These are phyloP conservation scores for Craniophora ligustri DNA, from an alignment of 2,888 invertebrate species.

Conservation along the genomic window DNA sequence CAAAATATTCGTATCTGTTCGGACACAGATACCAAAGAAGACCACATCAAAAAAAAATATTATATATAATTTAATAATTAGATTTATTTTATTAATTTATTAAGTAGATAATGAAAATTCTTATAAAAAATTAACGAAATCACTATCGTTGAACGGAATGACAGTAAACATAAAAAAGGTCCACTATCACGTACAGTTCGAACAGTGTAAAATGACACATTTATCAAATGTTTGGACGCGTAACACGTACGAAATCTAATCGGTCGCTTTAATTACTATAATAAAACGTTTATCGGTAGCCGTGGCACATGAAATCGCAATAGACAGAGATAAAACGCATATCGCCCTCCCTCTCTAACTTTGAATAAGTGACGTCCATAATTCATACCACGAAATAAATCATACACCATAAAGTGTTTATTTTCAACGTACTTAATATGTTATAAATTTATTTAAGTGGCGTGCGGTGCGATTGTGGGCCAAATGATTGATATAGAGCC, in stretches of 20 bases:
- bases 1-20: slow-evolving; percentile 2
- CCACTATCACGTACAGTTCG: slow-evolving; percentile 71
- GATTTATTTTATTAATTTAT: too few species aligned
- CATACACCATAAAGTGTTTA: slow-evolving; percentile 87
- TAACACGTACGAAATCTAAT: slow-evolving; percentile 79
- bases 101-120: slow-evolving; percentile 3
- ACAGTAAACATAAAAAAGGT: slow-evolving; percentile 68
- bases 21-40: slow-evolving; percentile 10
- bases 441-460: slow-evolving; percentile 89
- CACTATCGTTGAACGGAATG: slow-evolving; percentile 60
- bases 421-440: slow-evolving; percentile 88
- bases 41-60: too few species aligned
- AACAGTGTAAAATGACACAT: slow-evolving; percentile 76
- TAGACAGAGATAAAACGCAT: slow-evolving; percentile 76
- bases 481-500: slow-evolving; percentile 86
- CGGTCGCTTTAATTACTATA: slow-evolving; percentile 83
- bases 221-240: slow-evolving; percentile 79
- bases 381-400: slow-evolving; percentile 87
- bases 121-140: slow-evolving; percentile 62
- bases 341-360: slow-evolving; percentile 75
- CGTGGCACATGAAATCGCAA: slow-evolving; percentile 82
- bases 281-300: slow-evolving; percentile 86
- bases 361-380: slow-evolving; percentile 81
- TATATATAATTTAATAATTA: too few species aligned
- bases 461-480: slow-evolving; percentile 82